A percentile compares a stretch with the other conserved stretches of the same genome.
These are phyloP conservation scores for Drosophila rufa DNA, from an alignment of 1,140 invertebrate genomes.

Conservation along the genomic window DNA sequence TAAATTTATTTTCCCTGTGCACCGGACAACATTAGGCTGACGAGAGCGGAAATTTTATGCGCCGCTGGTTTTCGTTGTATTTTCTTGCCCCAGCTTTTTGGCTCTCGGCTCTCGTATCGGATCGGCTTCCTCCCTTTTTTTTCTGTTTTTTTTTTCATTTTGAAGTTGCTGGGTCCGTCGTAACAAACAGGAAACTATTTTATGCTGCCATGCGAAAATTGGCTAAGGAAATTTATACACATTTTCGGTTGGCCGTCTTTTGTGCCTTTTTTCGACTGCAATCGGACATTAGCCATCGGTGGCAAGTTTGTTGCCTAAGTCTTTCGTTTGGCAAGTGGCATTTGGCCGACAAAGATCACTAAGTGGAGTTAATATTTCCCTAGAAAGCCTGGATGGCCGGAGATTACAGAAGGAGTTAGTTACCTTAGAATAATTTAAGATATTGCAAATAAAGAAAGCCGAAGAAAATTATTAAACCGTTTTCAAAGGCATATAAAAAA, in stretches of 20 bases:
- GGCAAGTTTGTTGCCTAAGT: constrained; percentile 80
- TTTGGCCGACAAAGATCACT: neutral
- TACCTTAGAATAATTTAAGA: too few relatives aligned
- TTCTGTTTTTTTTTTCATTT: constrained; percentile 9
- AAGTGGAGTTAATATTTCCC: neutral
- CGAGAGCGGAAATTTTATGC: constrained; percentile 72
- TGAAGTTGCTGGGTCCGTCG: constrained; percentile 45
- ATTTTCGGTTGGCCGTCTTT: constrained; percentile 27
- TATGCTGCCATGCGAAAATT: constrained; percentile 64
- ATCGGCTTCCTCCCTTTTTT: constrained; percentile 64
- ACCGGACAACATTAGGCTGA: constrained; percentile 16
- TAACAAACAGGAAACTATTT: constrained; percentile 79
- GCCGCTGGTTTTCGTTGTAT: constrained; percentile 57
- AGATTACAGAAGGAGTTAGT: too few relatives aligned
- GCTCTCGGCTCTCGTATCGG: constrained; percentile 32
- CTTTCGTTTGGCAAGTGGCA: constrained; percentile 65
- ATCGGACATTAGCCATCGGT: constrained; percentile 11
- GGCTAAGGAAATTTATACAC: constrained; percentile 71
- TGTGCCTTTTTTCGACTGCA: constrained; percentile 32
- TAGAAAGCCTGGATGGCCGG: neutral
- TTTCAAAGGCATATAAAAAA: too few relatives aligned
- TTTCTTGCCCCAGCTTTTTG: constrained; percentile 31
- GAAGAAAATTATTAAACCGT: too few relatives aligned
- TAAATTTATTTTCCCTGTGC: constrained; percentile 23
- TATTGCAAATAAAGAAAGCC: too few relatives aligned